These are phyloP conservation scores for Onychostoma macrolepis DNA, from an alignment of 2,113 vertebrate species.

Conservation along the genomic window DNA sequence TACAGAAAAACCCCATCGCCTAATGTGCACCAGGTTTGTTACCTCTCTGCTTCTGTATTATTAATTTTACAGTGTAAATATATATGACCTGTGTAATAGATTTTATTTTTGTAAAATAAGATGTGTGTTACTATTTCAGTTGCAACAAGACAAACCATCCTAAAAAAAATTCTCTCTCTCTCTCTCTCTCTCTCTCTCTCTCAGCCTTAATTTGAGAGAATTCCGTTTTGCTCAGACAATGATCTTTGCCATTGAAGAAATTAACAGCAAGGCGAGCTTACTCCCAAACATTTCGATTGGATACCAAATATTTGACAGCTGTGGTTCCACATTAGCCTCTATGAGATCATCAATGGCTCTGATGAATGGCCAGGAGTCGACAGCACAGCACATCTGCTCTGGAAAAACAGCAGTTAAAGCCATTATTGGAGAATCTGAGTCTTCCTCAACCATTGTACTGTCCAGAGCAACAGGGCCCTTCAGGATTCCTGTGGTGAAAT, in stretches of 20 bases:
- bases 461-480: constrained; percentile 61
- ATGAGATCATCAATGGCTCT: constrained; percentile 62
- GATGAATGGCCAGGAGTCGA: constrained; percentile 60
- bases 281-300: constrained; percentile 65
- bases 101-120: background rate
- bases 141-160: background rate
- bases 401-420: constrained; percentile 59
- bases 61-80: background rate
- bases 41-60: constrained; percentile 9
- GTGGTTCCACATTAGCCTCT: constrained; percentile 58
- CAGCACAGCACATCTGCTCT: constrained; percentile 52
- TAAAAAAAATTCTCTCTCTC: no score
- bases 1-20: constrained; percentile 52
- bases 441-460: constrained; percentile 62
- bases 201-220: constrained; percentile 64
- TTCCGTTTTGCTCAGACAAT: constrained; percentile 64
- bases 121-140: background rate
- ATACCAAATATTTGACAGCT: constrained; percentile 66
- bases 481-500: constrained; percentile 63
- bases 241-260: constrained; percentile 67
- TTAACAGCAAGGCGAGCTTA: constrained; percentile 57
- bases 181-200: background rate
- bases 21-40: constrained; percentile 62
- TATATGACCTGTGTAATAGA: background rate
- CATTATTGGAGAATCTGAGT: constrained; percentile 62